Percentiles rank a stretch among this genome's conserved stretches.
Evolutionary conservation across 1,140 invertebrate species (phyloP).

Genomic region (Planococcus citri): DNA sequence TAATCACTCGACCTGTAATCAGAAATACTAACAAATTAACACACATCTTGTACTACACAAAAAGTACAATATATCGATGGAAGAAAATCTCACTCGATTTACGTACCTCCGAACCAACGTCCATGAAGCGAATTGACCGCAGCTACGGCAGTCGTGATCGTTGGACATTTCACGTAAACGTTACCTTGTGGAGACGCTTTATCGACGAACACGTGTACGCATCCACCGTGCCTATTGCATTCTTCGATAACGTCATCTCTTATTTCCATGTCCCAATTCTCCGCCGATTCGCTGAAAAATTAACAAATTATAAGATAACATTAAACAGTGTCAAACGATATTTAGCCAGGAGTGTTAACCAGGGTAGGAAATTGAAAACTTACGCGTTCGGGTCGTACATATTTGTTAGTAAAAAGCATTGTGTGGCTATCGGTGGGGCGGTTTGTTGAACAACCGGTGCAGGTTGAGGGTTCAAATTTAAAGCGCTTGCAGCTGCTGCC

Average conservation of each 20-base stretch:
- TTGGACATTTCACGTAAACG: constrained; percentile 97
- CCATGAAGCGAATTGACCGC: constrained; percentile 95
- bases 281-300: constrained; percentile 61
- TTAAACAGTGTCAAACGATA: too few relatives aligned
- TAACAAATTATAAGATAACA: too few relatives aligned
- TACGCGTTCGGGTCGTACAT: constrained; percentile 82
- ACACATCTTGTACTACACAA: too few relatives aligned
- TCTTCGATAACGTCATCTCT: constrained; percentile 97
- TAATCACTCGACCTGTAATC: constrained; percentile 92
- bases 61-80: too few relatives aligned
- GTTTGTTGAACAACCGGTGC: constrained; percentile 38
- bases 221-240: constrained; percentile 95
- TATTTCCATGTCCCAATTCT: constrained; percentile 89
- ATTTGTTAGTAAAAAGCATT: constrained; percentile 98
- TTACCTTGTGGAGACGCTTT: constrained; percentile 90
- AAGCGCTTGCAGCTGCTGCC: constrained; percentile 73
- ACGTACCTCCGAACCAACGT: constrained; percentile 87
- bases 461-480: constrained; percentile 51
- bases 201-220: constrained; percentile 94
- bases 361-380: too few relatives aligned
- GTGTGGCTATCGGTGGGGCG: constrained; percentile 93
- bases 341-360: too few relatives aligned
- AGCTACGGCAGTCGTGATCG: constrained; percentile 86
- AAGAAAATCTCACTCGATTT: too few relatives aligned
- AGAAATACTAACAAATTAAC: constrained; percentile 23